Evolutionary conservation across 2,113 vertebrate species (phyloP).

Genomic region (Hyaena hyaena): DNA sequence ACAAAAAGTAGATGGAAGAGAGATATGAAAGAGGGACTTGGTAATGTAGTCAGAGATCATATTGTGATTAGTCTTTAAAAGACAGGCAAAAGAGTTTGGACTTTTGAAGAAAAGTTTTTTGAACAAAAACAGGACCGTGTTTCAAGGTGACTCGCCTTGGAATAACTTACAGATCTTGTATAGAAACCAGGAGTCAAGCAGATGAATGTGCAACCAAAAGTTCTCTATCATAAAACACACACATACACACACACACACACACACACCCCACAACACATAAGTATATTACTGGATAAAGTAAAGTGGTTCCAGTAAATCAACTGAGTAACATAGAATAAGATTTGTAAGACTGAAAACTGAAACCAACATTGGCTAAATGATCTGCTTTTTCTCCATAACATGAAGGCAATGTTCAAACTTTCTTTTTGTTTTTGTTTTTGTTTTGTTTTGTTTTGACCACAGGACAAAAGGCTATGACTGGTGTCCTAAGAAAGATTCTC

Average conservation of each 20-base stretch:
- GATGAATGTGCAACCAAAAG: not conserved
- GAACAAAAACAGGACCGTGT: not conserved
- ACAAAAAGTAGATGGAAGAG: not conserved
- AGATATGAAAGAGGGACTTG: not conserved
- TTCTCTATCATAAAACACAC: not conserved
- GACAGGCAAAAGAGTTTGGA: rapidly evolving
- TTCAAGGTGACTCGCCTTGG: not conserved
- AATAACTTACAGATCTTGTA: not conserved
- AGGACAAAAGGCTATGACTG: not conserved
- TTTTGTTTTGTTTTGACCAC: not conserved
- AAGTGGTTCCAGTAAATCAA: not conserved
- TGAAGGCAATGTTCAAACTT: not conserved
- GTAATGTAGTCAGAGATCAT: not conserved
- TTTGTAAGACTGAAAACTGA: not conserved
- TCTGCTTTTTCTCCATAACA: not conserved
- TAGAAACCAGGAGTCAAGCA: not conserved
- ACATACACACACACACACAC: not conserved
- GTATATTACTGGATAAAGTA: not conserved
- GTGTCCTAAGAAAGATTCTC: not conserved
- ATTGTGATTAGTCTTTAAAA: not conserved
- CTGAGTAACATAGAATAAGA: not conserved
- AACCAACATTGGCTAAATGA: not conserved
- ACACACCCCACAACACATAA: not conserved
- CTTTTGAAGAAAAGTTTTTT: not conserved
- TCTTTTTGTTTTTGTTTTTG: not conserved